These are phyloP conservation scores for Rachycentron canadum DNA, from an alignment of 2,797 vertebrate species.

Conservation along the genomic window DNA sequence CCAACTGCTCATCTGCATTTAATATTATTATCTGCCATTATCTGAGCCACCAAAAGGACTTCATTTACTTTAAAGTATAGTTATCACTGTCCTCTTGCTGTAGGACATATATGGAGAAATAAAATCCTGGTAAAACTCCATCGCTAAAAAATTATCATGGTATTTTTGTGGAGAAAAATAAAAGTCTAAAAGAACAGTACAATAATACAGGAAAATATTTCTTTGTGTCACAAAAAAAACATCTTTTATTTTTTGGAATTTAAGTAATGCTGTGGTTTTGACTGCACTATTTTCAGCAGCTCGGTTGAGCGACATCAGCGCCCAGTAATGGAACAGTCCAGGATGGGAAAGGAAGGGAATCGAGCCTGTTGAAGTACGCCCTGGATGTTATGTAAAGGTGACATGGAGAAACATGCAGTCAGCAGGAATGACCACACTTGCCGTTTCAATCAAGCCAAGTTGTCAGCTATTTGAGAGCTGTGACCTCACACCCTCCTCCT, in stretches of 20 bases:
- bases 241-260: neutral
- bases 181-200: neutral
- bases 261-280: neutral
- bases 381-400: slow-evolving; percentile 68
- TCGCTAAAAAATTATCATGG: neutral
- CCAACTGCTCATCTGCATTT: slow-evolving; percentile 11
- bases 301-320: neutral
- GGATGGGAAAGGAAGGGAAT: slow-evolving; percentile 33
- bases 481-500: slow-evolving; percentile 40
- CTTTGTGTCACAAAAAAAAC: neutral
- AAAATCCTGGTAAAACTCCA: neutral
- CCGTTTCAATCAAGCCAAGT: slow-evolving; percentile 53
- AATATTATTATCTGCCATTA: neutral
- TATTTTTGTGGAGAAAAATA: neutral
- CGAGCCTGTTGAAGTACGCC: slow-evolving; percentile 12
- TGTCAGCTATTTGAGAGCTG: slow-evolving; percentile 51
- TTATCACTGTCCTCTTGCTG: neutral
- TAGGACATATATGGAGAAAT: neutral
- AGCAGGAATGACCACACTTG: slow-evolving; percentile 42
- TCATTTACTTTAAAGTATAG: slow-evolving; percentile 5
- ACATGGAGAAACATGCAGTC: slow-evolving; percentile 53
- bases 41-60: neutral
- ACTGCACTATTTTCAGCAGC: neutral
- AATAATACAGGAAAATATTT: neutral
- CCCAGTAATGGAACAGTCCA: neutral